Evolutionary conservation across 2,888 invertebrate genomes (phyloP).

Genomic region (Brachyptera putata): DNA sequence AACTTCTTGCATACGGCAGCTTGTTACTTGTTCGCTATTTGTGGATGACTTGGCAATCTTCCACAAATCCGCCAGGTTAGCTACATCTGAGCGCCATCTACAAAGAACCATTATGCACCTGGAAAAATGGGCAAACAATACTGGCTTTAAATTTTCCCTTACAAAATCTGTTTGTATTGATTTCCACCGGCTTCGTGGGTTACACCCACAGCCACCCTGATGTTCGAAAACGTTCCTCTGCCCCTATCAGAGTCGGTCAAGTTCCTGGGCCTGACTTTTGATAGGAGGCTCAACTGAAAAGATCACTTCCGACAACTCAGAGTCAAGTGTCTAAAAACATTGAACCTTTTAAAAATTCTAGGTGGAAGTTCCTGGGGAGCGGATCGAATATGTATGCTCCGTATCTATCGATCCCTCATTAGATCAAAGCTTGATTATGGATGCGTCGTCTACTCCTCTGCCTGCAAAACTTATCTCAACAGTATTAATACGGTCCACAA

Average conservation of each 20-base stretch:
- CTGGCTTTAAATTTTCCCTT: constrained; percentile 15
- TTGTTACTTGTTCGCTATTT: constrained; percentile 12
- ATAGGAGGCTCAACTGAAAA: constrained; percentile 15
- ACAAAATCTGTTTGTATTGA: constrained; percentile 11
- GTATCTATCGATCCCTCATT: neutral
- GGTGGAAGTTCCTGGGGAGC: constrained; percentile 7
- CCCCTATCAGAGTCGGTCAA: neutral
- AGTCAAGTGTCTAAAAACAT: neutral
- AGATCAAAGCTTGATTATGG: constrained; percentile 2
- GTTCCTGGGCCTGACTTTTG: constrained; percentile 9
- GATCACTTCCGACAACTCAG: neutral
- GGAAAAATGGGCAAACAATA: neutral
- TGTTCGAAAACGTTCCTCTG: constrained; percentile 1
- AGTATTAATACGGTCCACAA: neutral
- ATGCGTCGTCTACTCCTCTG: neutral
- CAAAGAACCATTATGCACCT: constrained; percentile 15
- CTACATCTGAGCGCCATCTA: neutral
- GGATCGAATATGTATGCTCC: constrained; percentile 12
- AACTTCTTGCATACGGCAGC: neutral
- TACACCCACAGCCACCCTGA: constrained; percentile 3
- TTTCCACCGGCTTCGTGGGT: neutral
- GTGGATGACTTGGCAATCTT: constrained; percentile 22
- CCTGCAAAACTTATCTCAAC: neutral
- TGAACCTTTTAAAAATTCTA: constrained; percentile 15
- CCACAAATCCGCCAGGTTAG: neutral